These are phyloP conservation scores for Calephelis perditalis DNA, from an alignment of 2,888 invertebrate species.

Conservation along the genomic window DNA sequence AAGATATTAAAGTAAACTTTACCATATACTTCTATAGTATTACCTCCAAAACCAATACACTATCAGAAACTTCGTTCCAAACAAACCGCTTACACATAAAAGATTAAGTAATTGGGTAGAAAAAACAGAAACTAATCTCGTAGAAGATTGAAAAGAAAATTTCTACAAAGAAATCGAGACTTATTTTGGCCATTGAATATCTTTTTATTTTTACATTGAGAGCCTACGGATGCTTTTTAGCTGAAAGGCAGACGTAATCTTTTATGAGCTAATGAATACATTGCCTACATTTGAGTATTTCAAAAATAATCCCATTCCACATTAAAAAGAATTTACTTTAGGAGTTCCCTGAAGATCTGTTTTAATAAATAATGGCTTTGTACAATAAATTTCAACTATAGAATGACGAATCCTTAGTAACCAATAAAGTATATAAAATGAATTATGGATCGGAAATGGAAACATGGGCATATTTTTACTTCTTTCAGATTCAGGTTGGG, in stretches of 20 bases:
- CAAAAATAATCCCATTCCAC: conserved; percentile 19
- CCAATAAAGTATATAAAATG: too few species aligned
- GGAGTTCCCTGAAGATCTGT: neutral
- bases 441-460: too few species aligned
- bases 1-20: too few species aligned
- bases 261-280: conserved; percentile 27
- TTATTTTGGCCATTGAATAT: conserved; percentile 18
- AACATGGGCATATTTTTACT: too few species aligned
- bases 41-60: too few species aligned
- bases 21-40: too few species aligned
- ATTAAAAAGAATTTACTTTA: conserved; percentile 2
- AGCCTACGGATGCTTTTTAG: conserved; percentile 17
- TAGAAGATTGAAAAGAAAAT: conserved; percentile 18
- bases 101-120: conserved; percentile 12
- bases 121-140: conserved; percentile 19
- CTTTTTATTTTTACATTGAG: conserved; percentile 12
- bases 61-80: neutral
- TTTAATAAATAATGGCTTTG: too few species aligned
- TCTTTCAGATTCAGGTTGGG: too few species aligned
- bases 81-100: conserved; percentile 10
- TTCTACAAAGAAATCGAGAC: conserved; percentile 16
- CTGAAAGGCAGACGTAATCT: conserved; percentile 22
- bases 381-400: too few species aligned
- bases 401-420: too few species aligned
- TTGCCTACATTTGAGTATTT: conserved; percentile 19